Percentiles rank a stretch among this genome's conserved stretches.
Conservation (phyloP, 2,113 vertebrate genomes). For the Tenebrosternarchus preto region DNA sequence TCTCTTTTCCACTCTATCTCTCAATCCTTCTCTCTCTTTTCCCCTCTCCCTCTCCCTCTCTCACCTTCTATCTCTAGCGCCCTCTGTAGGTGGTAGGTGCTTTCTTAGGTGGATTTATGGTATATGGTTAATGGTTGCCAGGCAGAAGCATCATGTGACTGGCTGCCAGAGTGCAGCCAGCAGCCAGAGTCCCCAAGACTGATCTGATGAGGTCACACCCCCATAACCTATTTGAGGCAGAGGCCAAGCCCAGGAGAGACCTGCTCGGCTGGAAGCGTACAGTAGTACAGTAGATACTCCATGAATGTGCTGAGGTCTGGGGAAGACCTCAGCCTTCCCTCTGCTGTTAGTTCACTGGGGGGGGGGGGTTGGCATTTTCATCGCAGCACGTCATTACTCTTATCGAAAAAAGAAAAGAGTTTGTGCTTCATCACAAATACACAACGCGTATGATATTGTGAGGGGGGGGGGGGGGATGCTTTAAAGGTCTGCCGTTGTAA, state of each 20-base stretch:
- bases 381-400: too few relatives aligned
- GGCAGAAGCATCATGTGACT: constrained; percentile 45
- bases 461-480: not conserved
- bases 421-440: not conserved
- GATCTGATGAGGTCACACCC: constrained; percentile 38
- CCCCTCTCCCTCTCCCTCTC: not conserved
- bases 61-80: constrained; percentile 9
- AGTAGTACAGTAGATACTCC: not conserved
- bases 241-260: not conserved
- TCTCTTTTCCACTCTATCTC: not conserved
- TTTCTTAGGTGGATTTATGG: constrained; percentile 40
- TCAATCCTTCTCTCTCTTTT: constrained; percentile 6
- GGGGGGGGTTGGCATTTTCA: not conserved
- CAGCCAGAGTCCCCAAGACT: not conserved
- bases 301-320: not conserved
- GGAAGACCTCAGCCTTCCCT: not conserved
- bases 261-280: not conserved
- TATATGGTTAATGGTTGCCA: constrained; percentile 32
- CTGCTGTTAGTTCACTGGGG: not conserved
- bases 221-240: constrained; percentile 21
- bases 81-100: not conserved
- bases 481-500: not conserved
- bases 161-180: constrained; percentile 40
- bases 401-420: not conserved
- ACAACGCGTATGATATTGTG: not conserved